Evolutionary conservation across 2,797 vertebrate genomes (phyloP).

Genomic region (Psittacula derbiana): DNA sequence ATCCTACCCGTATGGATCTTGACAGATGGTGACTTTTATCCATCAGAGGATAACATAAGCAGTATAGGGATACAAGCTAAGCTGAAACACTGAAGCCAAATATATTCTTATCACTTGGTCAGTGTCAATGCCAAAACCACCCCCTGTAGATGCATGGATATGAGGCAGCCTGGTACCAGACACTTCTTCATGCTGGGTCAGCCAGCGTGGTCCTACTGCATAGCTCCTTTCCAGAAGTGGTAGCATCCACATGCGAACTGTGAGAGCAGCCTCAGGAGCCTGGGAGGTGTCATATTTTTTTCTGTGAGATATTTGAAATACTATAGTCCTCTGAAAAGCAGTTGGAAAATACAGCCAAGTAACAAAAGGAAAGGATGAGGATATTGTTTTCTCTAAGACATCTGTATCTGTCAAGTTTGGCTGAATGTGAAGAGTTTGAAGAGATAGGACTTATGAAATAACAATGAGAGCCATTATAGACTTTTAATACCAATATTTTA

Average conservation of each 20-base stretch:
- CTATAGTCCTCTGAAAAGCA: neutral
- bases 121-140: neutral
- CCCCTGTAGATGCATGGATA: neutral
- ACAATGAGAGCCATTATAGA: neutral
- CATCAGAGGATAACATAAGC: neutral
- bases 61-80: neutral
- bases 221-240: neutral
- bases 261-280: neutral
- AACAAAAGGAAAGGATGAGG: neutral
- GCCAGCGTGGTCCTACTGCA: neutral
- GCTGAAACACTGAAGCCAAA: neutral
- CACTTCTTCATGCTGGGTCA: neutral
- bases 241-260: neutral
- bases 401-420: slow-evolving; percentile 11
- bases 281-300: neutral
- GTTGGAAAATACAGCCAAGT: slow-evolving; percentile 35
- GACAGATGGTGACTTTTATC: neutral
- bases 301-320: slow-evolving; percentile 20
- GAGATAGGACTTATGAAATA: slow-evolving; percentile 8
- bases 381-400: neutral
- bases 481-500: slow-evolving; percentile 29
- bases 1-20: neutral
- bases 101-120: neutral
- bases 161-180: neutral
- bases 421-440: neutral